phyloP scores from a whole-genome alignment of 2,888 invertebrate genomes.

The Trissolcus japonicus region DNA sequence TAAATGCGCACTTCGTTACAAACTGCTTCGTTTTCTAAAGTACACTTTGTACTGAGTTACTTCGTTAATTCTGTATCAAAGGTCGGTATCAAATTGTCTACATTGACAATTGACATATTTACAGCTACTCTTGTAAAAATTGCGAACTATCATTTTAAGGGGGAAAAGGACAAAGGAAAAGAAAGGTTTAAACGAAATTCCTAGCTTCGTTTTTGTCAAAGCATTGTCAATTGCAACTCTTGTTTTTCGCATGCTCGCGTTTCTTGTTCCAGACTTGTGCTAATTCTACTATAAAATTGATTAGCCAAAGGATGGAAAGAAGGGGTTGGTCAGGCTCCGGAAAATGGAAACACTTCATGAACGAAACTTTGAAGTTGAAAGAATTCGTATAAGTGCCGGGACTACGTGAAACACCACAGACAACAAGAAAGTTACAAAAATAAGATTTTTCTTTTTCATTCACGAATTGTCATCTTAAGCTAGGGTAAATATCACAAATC shows the following conservation, averaged over 20 bases:
- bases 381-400: conserved; percentile 33
- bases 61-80: conserved; percentile 10
- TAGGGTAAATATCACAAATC: conserved; percentile 37
- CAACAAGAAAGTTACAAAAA: not conserved
- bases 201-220: too few species aligned
- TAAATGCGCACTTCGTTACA: conserved; percentile 8
- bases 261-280: too few species aligned
- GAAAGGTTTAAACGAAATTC: too few species aligned
- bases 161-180: too few species aligned
- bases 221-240: too few species aligned
- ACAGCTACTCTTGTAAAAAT: not conserved
- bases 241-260: too few species aligned
- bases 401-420: not conserved
- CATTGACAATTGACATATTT: conserved; percentile 2
- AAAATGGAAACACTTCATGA: too few species aligned
- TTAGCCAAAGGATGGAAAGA: too few species aligned
- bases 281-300: too few species aligned
- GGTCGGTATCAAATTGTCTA: not conserved
- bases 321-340: too few species aligned
- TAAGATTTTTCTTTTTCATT: not conserved
- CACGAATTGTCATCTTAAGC: not conserved
- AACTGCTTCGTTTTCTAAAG: conserved; percentile 14
- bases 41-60: conserved; percentile 34
- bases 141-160: too few species aligned
- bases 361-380: conserved; percentile 2